phyloP scores from a whole-genome alignment of 1,140 invertebrate species.

The Ectropis grisescens region DNA sequence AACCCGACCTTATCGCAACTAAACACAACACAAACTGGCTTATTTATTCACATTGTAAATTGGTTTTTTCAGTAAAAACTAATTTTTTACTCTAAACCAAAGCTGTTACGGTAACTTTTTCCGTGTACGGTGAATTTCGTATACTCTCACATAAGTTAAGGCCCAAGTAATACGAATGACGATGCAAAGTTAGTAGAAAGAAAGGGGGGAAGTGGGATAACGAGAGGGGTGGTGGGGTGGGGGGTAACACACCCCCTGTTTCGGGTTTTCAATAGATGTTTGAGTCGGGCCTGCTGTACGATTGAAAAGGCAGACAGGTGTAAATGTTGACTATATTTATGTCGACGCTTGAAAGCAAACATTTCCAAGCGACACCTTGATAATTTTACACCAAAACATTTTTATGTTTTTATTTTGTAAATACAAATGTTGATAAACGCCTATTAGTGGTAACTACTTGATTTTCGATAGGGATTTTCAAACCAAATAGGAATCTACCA shows the following conservation, averaged over 20 bases:
- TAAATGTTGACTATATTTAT: too few relatives aligned
- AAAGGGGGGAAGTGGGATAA: slow-evolving; percentile 58
- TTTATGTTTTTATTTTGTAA: too few relatives aligned
- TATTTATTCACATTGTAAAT: slow-evolving; percentile 34
- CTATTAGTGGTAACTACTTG: too few relatives aligned
- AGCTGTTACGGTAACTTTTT: too few relatives aligned
- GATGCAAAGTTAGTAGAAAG: slow-evolving; percentile 65
- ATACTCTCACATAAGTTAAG: slow-evolving; percentile 63
- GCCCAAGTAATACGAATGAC: slow-evolving; percentile 67
- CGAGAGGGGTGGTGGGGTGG: slow-evolving; percentile 29
- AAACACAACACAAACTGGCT: slow-evolving; percentile 25
- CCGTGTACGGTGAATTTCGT: slow-evolving; percentile 10
- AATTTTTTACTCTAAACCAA: too few relatives aligned
- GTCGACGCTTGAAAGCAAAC: too few relatives aligned
- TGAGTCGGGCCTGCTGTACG: slow-evolving; percentile 44
- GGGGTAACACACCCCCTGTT: slow-evolving; percentile 41
- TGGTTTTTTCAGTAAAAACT: slow-evolving; percentile 34
- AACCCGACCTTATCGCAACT: slow-evolving; percentile 7
- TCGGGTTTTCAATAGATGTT: slow-evolving; percentile 68
- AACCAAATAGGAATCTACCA: too few relatives aligned
- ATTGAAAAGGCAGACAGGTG: slow-evolving; percentile 56
- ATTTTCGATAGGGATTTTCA: too few relatives aligned
- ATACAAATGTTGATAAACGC: too few relatives aligned
- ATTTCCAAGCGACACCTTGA: too few relatives aligned
- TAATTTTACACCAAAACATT: too few relatives aligned